phyloP scores from a whole-genome alignment of 2,888 invertebrate genomes.

The Synanthedon tipuliformis region DNA sequence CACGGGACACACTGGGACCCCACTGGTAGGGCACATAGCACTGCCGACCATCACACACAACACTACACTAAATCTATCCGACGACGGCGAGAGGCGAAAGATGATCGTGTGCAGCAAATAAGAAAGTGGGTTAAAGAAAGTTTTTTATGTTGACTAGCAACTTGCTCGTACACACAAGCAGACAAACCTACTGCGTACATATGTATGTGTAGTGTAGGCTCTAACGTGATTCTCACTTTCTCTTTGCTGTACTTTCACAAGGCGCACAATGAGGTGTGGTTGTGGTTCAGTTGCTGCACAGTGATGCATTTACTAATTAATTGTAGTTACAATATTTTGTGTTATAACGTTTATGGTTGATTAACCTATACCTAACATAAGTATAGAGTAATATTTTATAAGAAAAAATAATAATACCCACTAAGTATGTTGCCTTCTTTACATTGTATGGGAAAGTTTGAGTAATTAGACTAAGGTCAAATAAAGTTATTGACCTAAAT shows the following conservation, averaged over 20 bases:
- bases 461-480: background rate
- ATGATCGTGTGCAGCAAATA: conserved; percentile 43
- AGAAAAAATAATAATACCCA: background rate
- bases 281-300: conserved; percentile 41
- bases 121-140: conserved; percentile 72
- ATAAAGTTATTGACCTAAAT: background rate
- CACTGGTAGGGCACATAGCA: conserved; percentile 64
- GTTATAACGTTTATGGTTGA: background rate
- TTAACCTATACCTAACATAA: background rate
- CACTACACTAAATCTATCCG: conserved; percentile 53
- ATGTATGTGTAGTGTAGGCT: conserved; percentile 26
- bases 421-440: background rate
- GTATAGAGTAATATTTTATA: background rate
- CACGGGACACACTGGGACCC: conserved; percentile 53
- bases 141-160: conserved; percentile 54
- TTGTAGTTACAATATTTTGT: background rate
- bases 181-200: conserved; percentile 29
- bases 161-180: conserved; percentile 46
- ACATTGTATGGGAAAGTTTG: background rate
- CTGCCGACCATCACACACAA: conserved; percentile 48
- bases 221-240: conserved; percentile 63
- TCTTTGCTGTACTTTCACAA: conserved; percentile 68
- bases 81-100: conserved; percentile 54
- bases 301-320: background rate
- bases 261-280: conserved; percentile 41